Base-by-base conservation (phyloP, 2,797 vertebrate species). In the Microchirus variegatus region DNA sequence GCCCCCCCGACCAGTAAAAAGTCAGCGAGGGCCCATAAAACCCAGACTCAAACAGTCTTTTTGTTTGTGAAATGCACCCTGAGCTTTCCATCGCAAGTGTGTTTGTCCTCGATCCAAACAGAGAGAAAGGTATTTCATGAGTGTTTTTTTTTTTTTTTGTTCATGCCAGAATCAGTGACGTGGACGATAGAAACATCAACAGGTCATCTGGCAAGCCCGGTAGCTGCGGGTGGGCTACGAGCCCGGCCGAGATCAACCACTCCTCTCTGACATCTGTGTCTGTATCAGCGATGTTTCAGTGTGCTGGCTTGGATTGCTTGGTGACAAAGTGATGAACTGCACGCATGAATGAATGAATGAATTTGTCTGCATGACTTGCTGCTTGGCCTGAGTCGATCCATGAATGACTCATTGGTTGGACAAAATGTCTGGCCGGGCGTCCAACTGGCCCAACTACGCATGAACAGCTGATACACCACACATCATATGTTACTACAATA, bases 101-200 rank as follows among this genome's bases (percentile, higher is more conserved):
- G n/a, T 31, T 31, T 31, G 5, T 31, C 31, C 31, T 31, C 8
- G 31, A 31, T 6, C 31, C 31, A 31, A 31, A 31, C 31, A 31
- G 31, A 31, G 31, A 31, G 37, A 7, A 13, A 65, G 48, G 54
- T 61, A 57, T 68, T 78, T 48, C 40, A 57, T 47, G 31, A 31
- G 59, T 55, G 57, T 46, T 52, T n/a, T n/a, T n/a, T n/a, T n/a
- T n/a, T n/a, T n/a, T n/a, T n/a, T n/a, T 57, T 0, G 41, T 58
- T 51, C 64, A 35, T n/a, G 43, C 38, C 47, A 48, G 53, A 55
- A 45, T 47, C 42, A 0, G 35, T 43, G 54, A 3, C 2, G 56
- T 54, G 54, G 47, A 70, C 64, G 80, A 90, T 89, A 80, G 77
- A 87, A 77, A 88, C 86, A 84, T 90, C 80, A 83, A 85, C 84